Percentiles rank a stretch among this genome's conserved stretches.
Evolutionary conservation across 2,888 invertebrate species (phyloP).

Genomic region (Blomia tropicalis): DNA sequence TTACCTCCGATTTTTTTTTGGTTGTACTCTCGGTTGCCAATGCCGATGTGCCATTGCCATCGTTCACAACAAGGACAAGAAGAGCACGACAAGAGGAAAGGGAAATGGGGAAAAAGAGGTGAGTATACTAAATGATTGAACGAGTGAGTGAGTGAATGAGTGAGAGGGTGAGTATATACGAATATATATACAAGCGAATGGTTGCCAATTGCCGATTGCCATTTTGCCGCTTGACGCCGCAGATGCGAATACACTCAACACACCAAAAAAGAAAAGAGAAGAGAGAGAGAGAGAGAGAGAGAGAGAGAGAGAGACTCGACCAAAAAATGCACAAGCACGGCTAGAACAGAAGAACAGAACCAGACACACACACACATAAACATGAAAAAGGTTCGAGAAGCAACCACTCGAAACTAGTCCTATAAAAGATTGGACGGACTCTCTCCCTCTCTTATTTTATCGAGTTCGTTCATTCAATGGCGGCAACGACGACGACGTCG

Average conservation of each 20-base stretch:
- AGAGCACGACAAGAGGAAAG: constrained; percentile 12
- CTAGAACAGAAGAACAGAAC: too few species aligned
- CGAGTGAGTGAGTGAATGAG: not conserved
- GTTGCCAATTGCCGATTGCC: too few species aligned
- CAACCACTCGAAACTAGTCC: constrained; percentile 9
- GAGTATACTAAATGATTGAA: not conserved
- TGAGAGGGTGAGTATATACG: too few species aligned
- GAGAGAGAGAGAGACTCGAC: too few species aligned
- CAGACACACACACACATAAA: too few species aligned
- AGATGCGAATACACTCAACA: not conserved
- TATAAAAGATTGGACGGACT: constrained; percentile 8
- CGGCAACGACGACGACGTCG: not conserved
- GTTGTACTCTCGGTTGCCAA: not conserved
- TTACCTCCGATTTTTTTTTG: not conserved
- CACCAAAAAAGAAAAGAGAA: too few species aligned
- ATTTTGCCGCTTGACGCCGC: not conserved
- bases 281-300: not conserved
- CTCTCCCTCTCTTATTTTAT: not conserved
- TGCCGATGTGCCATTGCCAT: not conserved
- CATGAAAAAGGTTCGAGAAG: too few species aligned
- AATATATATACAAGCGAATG: too few species aligned
- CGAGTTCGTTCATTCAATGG: not conserved
- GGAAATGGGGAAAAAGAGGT: constrained; percentile 6
- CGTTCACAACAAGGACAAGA: constrained; percentile 6
- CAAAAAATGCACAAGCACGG: too few species aligned